phyloP scores from a whole-genome alignment of 2,797 vertebrate genomes.

The Tarsius wallacei region DNA sequence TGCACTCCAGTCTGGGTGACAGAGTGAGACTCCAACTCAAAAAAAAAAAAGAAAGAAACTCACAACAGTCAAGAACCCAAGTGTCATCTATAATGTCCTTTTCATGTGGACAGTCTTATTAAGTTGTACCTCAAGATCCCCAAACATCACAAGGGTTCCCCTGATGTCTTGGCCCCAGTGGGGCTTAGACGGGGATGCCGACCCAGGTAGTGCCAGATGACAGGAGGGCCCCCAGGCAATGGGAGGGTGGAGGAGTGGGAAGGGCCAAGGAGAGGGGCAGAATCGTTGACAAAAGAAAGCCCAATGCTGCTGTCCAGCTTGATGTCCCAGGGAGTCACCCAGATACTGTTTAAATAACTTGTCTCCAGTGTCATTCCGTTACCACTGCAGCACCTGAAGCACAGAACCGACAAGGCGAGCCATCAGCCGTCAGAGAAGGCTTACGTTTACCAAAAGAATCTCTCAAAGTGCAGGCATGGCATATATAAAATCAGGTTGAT shows the following conservation, averaged over 20 bases:
- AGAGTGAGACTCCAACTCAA: no score
- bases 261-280: not conserved
- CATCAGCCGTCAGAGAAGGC: not conserved
- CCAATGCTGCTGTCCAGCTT: not conserved
- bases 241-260: not conserved
- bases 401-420: rapidly evolving
- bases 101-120: not conserved
- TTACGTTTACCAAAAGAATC: not conserved
- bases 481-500: not conserved
- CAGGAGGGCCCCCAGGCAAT: not conserved
- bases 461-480: not conserved
- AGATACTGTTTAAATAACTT: not conserved
- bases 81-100: not conserved
- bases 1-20: no score
- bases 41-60: not conserved
- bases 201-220: not conserved
- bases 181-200: no score
- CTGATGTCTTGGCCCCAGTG: not conserved
- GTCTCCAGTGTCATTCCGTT: not conserved
- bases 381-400: not conserved
- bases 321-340: not conserved
- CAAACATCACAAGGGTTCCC: not conserved
- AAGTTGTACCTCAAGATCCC: not conserved
- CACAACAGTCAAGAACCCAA: not conserved
- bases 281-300: not conserved